Conservation (phyloP, 2,113 vertebrate genomes). For the Bambusicola thoracicus region DNA sequence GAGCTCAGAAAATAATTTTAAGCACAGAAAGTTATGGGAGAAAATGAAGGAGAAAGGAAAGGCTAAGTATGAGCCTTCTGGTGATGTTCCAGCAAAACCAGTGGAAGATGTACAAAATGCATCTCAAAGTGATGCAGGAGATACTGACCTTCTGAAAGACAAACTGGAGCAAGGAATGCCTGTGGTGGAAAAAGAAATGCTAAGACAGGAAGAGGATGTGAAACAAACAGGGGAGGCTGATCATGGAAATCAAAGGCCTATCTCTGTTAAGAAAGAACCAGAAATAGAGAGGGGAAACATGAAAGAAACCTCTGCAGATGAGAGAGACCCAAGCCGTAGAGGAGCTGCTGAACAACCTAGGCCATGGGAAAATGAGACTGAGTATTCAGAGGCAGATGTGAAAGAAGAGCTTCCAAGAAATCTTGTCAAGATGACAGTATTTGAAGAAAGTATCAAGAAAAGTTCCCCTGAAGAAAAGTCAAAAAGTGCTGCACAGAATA, state of each 20-base stretch:
- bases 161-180: neutral
- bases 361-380: neutral
- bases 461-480: neutral
- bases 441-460: neutral
- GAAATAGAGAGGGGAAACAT: neutral
- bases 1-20: slow-evolving; percentile 12
- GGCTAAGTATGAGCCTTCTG: neutral
- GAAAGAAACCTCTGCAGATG: neutral
- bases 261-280: neutral
- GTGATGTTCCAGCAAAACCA: neutral
- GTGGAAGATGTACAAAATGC: neutral
- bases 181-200: neutral
- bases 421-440: neutral
- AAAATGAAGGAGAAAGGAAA: neutral
- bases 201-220: neutral
- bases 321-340: neutral
- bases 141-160: neutral
- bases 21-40: neutral
- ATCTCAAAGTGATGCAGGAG: neutral
- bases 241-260: neutral
- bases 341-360: neutral
- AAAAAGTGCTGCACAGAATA: neutral
- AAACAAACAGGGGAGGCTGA: neutral
- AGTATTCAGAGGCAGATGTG: neutral
- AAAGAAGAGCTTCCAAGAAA: slow-evolving; percentile 19